Percentiles rank a stretch among this genome's conserved stretches.
phyloP scores from a whole-genome alignment of 2,113 vertebrate genomes.

The Cairina moschata region DNA sequence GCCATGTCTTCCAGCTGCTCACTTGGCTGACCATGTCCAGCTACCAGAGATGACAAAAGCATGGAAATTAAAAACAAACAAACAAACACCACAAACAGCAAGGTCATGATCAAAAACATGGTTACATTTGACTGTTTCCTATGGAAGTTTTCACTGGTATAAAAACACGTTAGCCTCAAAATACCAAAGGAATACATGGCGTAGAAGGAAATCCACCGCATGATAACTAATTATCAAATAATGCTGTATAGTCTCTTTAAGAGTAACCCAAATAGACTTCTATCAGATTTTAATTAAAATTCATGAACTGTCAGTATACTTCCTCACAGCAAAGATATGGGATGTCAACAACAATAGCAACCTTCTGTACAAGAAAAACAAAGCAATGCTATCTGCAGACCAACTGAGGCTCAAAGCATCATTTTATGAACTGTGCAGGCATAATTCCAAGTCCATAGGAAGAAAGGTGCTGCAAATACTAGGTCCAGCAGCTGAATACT shows the following conservation, averaged over 20 bases:
- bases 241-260: not conserved
- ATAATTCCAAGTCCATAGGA: not conserved
- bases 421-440: not conserved
- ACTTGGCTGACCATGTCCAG: not conserved
- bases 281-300: not conserved
- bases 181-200: not conserved
- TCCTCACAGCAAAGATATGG: not conserved
- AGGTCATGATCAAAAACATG: not conserved
- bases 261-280: not conserved
- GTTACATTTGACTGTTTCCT: not conserved
- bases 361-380: not conserved
- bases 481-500: not conserved
- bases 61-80: not conserved
- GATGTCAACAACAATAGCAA: not conserved
- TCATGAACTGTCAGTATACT: not conserved
- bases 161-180: not conserved
- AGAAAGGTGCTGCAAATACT: not conserved
- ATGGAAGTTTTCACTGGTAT: not conserved
- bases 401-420: not conserved
- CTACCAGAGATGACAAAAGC: not conserved
- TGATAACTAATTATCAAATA: not conserved
- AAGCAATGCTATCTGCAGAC: not conserved
- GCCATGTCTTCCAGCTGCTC: not conserved
- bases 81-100: not conserved
- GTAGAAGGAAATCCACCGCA: not conserved